Evolutionary conservation across 2,888 invertebrate species (phyloP).

Genomic region (Ochropacha duplaris): DNA sequence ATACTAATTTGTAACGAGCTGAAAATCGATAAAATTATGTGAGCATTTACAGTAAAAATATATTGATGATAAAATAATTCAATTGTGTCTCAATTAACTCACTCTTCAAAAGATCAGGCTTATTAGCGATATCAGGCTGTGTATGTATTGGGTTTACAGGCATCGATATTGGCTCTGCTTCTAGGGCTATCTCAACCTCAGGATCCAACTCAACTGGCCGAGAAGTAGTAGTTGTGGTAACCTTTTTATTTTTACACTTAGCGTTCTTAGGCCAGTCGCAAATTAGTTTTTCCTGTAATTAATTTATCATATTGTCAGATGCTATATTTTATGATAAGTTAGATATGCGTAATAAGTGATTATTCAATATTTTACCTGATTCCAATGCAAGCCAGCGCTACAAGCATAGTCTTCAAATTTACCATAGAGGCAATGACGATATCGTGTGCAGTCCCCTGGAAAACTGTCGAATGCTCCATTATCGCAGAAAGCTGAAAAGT

Average conservation of each 20-base stretch:
- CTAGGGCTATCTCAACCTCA: constrained; percentile 13
- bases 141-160: constrained; percentile 39
- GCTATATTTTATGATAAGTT: not conserved
- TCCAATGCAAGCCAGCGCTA: constrained; percentile 88
- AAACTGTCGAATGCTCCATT: constrained; percentile 85
- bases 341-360: not conserved
- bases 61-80: not conserved
- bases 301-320: not conserved
- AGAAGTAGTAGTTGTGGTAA: constrained; percentile 43
- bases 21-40: constrained; percentile 53
- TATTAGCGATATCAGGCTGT: constrained; percentile 43
- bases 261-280: constrained; percentile 89
- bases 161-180: constrained; percentile 21
- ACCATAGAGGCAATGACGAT: constrained; percentile 91
- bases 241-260: constrained; percentile 75
- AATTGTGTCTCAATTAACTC: constrained; percentile 23
- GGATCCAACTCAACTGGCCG: constrained; percentile 36
- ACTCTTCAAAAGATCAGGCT: constrained; percentile 64
- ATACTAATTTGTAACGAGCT: constrained; percentile 91
- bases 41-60: not conserved
- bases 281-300: constrained; percentile 79
- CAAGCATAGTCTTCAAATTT: constrained; percentile 88
- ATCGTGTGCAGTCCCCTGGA: constrained; percentile 88
- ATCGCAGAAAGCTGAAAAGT: constrained; percentile 73
- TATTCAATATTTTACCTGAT: constrained; percentile 72